Evolutionary conservation across 1,140 invertebrate genomes (phyloP).

Genomic region (Dufourea novaeangliae): DNA sequence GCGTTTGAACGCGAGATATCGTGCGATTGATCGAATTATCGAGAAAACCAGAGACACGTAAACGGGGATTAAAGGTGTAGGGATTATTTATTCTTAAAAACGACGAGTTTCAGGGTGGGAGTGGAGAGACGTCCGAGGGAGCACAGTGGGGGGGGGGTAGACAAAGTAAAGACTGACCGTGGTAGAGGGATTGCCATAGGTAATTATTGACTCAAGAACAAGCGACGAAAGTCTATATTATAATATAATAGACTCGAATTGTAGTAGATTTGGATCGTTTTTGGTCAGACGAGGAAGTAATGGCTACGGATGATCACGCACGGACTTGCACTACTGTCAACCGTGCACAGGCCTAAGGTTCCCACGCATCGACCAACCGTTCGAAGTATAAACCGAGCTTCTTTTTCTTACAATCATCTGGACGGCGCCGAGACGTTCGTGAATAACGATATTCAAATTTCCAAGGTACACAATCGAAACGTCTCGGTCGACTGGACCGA

Average conservation of each 20-base stretch:
- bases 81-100: constrained; percentile 46
- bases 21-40: constrained; percentile 36
- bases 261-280: no score
- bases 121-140: constrained; percentile 29
- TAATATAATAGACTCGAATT: no score
- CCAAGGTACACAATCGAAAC: no score
- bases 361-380: constrained; percentile 40
- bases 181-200: no score
- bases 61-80: constrained; percentile 42
- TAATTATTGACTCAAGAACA: no score
- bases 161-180: constrained; percentile 35
- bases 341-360: constrained; percentile 45
- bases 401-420: constrained; percentile 34
- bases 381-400: constrained; percentile 20
- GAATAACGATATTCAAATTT: no score
- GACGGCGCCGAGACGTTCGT: not conserved
- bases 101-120: constrained; percentile 15
- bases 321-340: constrained; percentile 19
- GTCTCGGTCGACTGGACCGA: not conserved
- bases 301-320: constrained; percentile 28
- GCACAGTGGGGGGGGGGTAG: constrained; percentile 13
- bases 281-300: no score
- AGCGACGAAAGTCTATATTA: no score
- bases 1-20: constrained; percentile 22
- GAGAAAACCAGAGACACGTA: not conserved